Base-by-base conservation (phyloP, 1,140 invertebrate genomes). In the Hetaerina americana region DNA sequence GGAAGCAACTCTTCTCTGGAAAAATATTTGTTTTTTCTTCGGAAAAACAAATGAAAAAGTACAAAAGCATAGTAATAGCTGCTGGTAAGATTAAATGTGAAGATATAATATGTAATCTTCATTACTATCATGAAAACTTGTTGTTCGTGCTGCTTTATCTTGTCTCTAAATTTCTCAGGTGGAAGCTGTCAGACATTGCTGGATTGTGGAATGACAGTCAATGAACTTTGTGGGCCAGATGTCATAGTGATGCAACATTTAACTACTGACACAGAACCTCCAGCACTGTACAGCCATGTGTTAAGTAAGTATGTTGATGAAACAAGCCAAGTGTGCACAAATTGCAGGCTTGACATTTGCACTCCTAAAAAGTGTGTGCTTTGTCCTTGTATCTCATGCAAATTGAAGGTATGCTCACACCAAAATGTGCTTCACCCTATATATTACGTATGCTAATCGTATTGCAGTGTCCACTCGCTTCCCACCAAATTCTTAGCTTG, bases 1-100 rank as follows among this genome's bases (percentile, higher is more conserved):
- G 88, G 71, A 82, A 80, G 66, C 78, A 75, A 49, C 71, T 90
- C 3, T 89, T 90, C 79, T 74, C 77, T 25, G 83, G 82, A 2
- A 88, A 85, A 78, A 85, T 79, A 29, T 85, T 90, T 75, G 79
- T 88, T 12, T 90, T 89, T 76, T 82, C 86, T 72, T 83, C 83
- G 70, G 78, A 79, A 49, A 84, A 83, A 72, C 87, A 89, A 77
- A 80, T 84, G 74, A 83, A 83, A 49, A 83, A 81, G 77, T 82
- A 80, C 71, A 67, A 72, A 5, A 80, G 84, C n/a, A 76, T 86
- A 15, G 73, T 77, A 26, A 82, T 79, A 66, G 82, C 83, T 57
- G 40, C 40, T 57, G 40, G 40, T 57, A 12, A 57, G 40, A 18
- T n/a, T n/a, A n/a, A n/a, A n/a, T n/a, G n/a, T n/a, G n/a, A n/a